Evolutionary conservation across 1,140 invertebrate genomes (phyloP), one percentile per base, ranked within the genome.

Genomic region (Neodiprion virginianus): DNA sequence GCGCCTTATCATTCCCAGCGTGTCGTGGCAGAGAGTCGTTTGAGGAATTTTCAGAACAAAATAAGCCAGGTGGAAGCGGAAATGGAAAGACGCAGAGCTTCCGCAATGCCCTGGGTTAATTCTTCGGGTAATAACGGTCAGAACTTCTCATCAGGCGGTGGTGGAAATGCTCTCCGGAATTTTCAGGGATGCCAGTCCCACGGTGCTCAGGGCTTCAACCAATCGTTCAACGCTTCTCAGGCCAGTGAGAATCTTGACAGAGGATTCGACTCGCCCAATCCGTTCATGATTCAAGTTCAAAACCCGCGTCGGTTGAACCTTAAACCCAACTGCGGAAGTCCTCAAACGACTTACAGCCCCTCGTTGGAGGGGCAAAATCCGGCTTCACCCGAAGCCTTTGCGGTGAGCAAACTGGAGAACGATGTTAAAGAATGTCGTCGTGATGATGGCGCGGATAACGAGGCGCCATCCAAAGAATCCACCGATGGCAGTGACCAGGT

Each of bases 11-110:
- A 77, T 5, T 80, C 86, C 0, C 87, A 88, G 70, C 77, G 82
- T 0, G 72, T 79, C 0, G 80, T 88, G 14, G 81, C 82, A 1
- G 82, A 88, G 65, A 77, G 76, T 5, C 74, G 81, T n/a, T 21
- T 88, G 48, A 75, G 69, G 9, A 84, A 83, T 72, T 76, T 87
- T 1, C 82, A 83, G 61, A 81, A 69, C 8, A 88, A 88, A 74
- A 85, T 88, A 1, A 47, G 21, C 0, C 84, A 87, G 68, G 76
- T 88, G 7, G 86, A 88, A 69, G 69, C 73, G 0, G 87, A 88
- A 72, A 85, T 88, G 69, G 76, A 85, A 0, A 79, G 79, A 8
- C 77, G 85, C n/a, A 80, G 85, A 72, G 48, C 72, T 10, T 61
- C 72, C 48, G 40, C 61, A 8, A 4, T 77, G 1, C 77, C 78